These are phyloP conservation scores for Whitmania pigra DNA, from an alignment of 1,140 invertebrate genomes.

Conservation along the genomic window DNA sequence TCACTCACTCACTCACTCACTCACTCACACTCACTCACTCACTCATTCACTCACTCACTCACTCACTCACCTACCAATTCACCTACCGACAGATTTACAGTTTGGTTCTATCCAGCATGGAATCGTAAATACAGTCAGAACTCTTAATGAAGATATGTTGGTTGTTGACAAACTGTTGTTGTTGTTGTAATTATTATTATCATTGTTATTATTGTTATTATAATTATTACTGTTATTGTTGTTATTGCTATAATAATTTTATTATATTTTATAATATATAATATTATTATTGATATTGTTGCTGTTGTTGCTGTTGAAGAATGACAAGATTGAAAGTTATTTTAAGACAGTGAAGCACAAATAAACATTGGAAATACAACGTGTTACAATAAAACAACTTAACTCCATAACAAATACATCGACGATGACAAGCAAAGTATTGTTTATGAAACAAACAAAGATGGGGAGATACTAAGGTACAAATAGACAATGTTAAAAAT, in stretches of 20 bases:
- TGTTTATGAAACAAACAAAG: no score
- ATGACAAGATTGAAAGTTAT: no score
- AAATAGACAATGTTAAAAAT: no score
- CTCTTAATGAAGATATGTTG: no score
- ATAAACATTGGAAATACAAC: no score
- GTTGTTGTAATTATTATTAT: not conserved
- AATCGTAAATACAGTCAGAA: no score
- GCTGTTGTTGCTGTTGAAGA: not conserved
- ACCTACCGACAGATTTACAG: not conserved
- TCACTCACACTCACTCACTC: conserved; percentile 13
- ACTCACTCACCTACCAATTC: conserved; percentile 15
- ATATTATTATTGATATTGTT: not conserved
- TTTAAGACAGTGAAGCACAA: no score
- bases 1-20: conserved; percentile 9
- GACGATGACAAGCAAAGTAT: no score
- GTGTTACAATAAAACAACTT: no score
- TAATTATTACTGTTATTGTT: not conserved
- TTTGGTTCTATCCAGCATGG: not conserved
- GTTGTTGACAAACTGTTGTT: no score
- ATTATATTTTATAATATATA: not conserved
- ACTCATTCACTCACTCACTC: conserved; percentile 14
- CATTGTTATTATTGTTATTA: not conserved
- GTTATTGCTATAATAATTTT: not conserved
- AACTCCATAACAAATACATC: no score
- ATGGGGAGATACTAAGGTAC: no score